These are phyloP conservation scores for Syrmaticus mikado DNA, from an alignment of 2,113 vertebrate genomes.

Conservation along the genomic window DNA sequence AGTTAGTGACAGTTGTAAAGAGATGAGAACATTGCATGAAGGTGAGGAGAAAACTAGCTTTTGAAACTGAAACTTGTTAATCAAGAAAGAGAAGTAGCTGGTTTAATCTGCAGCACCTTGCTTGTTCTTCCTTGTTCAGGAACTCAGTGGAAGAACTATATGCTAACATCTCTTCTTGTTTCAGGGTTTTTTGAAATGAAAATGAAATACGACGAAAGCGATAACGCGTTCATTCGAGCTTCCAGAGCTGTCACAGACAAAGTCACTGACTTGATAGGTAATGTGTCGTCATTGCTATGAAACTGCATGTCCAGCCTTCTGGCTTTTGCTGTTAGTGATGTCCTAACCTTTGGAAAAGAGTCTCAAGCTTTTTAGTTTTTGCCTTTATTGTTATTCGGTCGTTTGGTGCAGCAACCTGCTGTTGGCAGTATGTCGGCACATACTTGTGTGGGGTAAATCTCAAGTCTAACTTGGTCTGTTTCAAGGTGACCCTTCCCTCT, in stretches of 20 bases:
- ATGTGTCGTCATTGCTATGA: not conserved
- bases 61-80: not conserved
- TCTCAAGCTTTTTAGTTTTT: not conserved
- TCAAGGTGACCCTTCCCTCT: not conserved
- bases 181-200: constrained; percentile 98
- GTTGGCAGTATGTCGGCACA: rapidly evolving
- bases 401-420: not conserved
- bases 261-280: constrained; percentile 91
- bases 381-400: not conserved
- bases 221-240: constrained; percentile 90
- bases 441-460: not conserved
- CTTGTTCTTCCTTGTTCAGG: not conserved
- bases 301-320: not conserved
- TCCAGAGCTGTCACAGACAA: constrained; percentile 93
- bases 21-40: not conserved
- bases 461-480: not conserved
- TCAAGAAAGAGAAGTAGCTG: not conserved
- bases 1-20: not conserved
- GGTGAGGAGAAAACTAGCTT: not conserved
- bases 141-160: not conserved
- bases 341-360: not conserved
- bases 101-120: not conserved
- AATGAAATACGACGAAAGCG: constrained; percentile 97
- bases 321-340: not conserved
- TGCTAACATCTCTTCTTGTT: not conserved